Evolutionary conservation across 2,797 vertebrate species (phyloP), one percentile per base, ranked within the genome.

Genomic region (Gastrophryne carolinensis): DNA sequence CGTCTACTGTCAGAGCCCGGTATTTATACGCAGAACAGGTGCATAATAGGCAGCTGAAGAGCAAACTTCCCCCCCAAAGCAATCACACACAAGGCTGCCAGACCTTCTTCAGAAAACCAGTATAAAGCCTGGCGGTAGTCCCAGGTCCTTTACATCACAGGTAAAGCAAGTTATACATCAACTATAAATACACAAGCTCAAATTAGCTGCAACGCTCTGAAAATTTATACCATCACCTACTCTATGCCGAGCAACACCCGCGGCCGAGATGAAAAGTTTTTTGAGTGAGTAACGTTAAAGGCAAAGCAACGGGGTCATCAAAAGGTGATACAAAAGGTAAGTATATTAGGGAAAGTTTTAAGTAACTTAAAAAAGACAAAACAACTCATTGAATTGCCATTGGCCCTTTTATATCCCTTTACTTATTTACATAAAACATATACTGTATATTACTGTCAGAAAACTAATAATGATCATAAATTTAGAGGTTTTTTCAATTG

Each of bases 21-120:
- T 77, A 77, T 64, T 77, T 77, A 77, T 77, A 71, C 66, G 29
- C 37, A 57, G 37, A 64, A 71, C 67, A 71, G 67, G 67, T 57
- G 67, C 58, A 57, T 77, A 64, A 77, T 71, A 65, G 67, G 30
- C 58, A 57, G 30, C 75, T 71, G 67, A 54, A 70, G 74, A 57
- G 60, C 52, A 70, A 61, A 47, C 49, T 58, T 49, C 54, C 66
- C 73, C n/a, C 67, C 75, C 50, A 77, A 77, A 71, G 75, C 67
- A 77, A 77, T 77, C 75, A 77, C 75, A 50, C 30, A 57, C 37
- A 54, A 27, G 35, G 65, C 65, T 77, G 67, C 67, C 75, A 77
- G 71, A 50, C 50, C 24, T 63, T 76, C 49, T 47, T 63, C 44
- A 56, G 49, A 53, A 37, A 39, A 39, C 66, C 75, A 26, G 65